Conservation (phyloP, 1,140 invertebrate species). For the Drosophila melanogaster region Release_6_plus_ISO1_MT NT_033777.3:28406001-28406500, state of each 20-base stretch:
- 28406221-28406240: conserved; percentile 73
- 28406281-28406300: conserved; percentile 55
- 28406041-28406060: conserved; percentile 71
- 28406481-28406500: conserved; percentile 35
- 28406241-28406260: conserved; percentile 79
- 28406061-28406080: conserved; percentile 46
- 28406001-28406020: conserved; percentile 83
- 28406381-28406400: conserved; percentile 9
- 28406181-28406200: conserved; percentile 65
- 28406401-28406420: not conserved
- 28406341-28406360: conserved; percentile 3
- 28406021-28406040: conserved; percentile 79
- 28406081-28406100: conserved; percentile 45
- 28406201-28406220: conserved; percentile 44
- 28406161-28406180: conserved; percentile 83
- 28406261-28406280: conserved; percentile 69
- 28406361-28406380: conserved; percentile 8
- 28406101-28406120: conserved; percentile 68
- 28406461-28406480: conserved; percentile 45
- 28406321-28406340: conserved; percentile 20
- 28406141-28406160: conserved; percentile 79
- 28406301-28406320: conserved; percentile 64
- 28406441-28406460: conserved; percentile 38
- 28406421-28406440: conserved; percentile 30
- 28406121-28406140: conserved; percentile 80